These are phyloP conservation scores for Dolichallabes microphthalmus DNA, from an alignment of 2,113 vertebrate species.

Conservation along the genomic window DNA sequence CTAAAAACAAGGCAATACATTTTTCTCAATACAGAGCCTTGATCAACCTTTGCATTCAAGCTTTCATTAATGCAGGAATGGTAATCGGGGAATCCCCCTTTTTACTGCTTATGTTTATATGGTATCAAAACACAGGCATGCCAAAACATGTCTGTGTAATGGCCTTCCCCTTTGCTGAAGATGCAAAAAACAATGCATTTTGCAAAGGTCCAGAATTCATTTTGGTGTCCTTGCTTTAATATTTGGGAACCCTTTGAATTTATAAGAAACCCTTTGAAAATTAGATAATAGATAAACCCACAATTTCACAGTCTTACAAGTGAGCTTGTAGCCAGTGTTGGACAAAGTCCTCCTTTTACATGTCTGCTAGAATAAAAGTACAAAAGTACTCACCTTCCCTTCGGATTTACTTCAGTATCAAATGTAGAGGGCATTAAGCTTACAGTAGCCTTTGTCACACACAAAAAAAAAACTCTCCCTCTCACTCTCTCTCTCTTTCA, in stretches of 20 bases:
- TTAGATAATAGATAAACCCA: not conserved
- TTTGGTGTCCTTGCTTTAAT: not conserved
- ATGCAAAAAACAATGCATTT: not conserved
- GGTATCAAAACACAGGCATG: not conserved
- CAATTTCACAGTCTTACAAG: not conserved
- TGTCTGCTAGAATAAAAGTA: too few relatives aligned
- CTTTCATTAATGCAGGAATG: not conserved
- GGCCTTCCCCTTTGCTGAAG: not conserved
- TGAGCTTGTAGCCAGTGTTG: not conserved
- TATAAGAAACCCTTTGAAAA: not conserved
- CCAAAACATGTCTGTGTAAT: not conserved
- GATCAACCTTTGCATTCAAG: not conserved
- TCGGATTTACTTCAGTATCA: too few relatives aligned
- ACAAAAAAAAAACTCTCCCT: too few relatives aligned
- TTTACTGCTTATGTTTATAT: not conserved
- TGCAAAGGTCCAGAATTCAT: not conserved
- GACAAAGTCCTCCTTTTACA: too few relatives aligned
- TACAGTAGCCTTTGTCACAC: too few relatives aligned
- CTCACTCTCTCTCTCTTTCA: too few relatives aligned
- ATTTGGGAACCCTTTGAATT: not conserved
- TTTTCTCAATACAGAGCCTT: not conserved
- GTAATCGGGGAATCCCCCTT: not conserved
- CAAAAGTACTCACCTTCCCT: too few relatives aligned
- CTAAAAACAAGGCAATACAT: not conserved
- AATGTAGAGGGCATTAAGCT: too few relatives aligned